These are phyloP conservation scores for Synergus laeviventris DNA, from an alignment of 2,888 invertebrate genomes.

Conservation along the genomic window DNA sequence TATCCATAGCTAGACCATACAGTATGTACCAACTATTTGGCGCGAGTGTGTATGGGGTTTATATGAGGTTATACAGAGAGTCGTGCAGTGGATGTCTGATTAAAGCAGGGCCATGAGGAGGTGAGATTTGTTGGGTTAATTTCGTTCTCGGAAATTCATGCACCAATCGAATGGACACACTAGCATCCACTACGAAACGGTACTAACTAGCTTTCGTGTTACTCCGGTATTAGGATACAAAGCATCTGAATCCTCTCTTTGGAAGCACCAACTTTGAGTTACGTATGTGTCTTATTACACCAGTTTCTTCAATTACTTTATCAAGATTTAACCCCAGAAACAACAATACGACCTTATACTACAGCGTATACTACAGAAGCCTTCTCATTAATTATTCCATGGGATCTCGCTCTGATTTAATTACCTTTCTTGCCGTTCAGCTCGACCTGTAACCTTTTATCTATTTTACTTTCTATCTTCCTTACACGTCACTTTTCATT, in stretches of 20 bases:
- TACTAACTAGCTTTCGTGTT: constrained; percentile 11
- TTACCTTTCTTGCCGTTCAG: constrained; percentile 65
- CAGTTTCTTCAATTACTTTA: no score
- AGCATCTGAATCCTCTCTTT: constrained; percentile 23
- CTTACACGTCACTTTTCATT: not conserved
- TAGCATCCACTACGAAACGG: constrained; percentile 9
- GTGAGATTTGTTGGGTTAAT: constrained; percentile 34
- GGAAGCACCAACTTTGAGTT: not conserved
- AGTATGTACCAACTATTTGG: not conserved
- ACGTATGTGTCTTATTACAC: no score
- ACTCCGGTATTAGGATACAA: constrained; percentile 15
- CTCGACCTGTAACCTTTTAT: constrained; percentile 40
- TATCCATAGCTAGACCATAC: not conserved
- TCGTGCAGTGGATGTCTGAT: constrained; percentile 35
- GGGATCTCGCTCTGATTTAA: constrained; percentile 71
- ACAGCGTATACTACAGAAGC: constrained; percentile 65
- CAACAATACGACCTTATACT: not conserved
- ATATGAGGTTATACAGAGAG: constrained; percentile 15
- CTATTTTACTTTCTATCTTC: not conserved
- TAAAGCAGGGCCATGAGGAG: constrained; percentile 25
- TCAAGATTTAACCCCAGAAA: no score
- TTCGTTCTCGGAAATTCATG: constrained; percentile 36
- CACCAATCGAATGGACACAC: constrained; percentile 34
- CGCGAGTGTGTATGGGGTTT: not conserved
- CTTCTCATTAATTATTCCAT: constrained; percentile 73